Evolutionary conservation across 2,888 invertebrate species (phyloP), one percentile per base, ranked within the genome.

Genomic region (Imbricaverruca yamaguchii): DNA sequence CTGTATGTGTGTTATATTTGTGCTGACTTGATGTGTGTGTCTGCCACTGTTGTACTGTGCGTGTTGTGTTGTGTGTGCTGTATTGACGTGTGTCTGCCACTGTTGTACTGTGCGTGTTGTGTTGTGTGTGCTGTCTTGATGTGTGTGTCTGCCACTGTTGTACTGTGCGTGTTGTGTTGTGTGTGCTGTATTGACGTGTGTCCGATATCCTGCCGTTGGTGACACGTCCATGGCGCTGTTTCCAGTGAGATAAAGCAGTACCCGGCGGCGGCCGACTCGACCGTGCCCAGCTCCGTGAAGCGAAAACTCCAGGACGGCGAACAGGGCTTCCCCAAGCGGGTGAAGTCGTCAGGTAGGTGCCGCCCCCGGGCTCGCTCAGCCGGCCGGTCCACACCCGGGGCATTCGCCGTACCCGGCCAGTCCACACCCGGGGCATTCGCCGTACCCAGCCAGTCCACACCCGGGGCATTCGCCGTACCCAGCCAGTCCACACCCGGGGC

Each of bases 231-330:
- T 39, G 39, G 4, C 39, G 39, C 39, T 39, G 39, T 39, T 39
- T 80, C 39, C 85, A 93, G 95, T 85, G 94, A 96, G 89, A 91
- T 95, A 80, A 90, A 92, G 84, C 91, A 93, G 67, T 96, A 96
- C 88, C 91, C 92, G 79, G 89, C 90, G 13, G 93, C 92, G 7
- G 92, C 91, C 0, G 97, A 97, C 88, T 94, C 93, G 78, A 95
- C 96, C 0, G 87, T 96, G 69, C 91, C 92, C 53, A 89, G 89
- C 83, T 79, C 79, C 1, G 79, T 79, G 13, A 79, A 79, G 18
- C 79, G 79, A 4, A 56, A 59, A 13, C 13, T 79, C 13, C 57
- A n/a, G 7, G 79, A 79, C 57, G 79, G 79, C 11, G 57, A 79
- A 15, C 55, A 79, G 15, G 79, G 79, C 8, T 57, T 57, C 23